Conservation (phyloP, 1,140 invertebrate genomes). For the Proales similis region DNA sequence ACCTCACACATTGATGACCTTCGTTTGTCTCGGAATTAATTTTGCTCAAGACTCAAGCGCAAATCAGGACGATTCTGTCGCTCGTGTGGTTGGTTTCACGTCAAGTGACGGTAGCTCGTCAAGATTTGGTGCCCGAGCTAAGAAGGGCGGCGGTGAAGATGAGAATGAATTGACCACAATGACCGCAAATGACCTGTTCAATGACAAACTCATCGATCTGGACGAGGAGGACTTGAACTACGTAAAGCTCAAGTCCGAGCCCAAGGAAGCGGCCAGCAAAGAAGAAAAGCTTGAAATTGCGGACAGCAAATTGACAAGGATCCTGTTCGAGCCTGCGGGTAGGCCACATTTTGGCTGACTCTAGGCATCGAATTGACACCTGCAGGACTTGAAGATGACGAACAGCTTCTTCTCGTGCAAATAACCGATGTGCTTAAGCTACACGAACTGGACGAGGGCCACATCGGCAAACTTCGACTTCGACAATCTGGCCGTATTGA, state of each 20-base stretch:
- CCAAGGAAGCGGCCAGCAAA: not conserved
- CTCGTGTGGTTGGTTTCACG: conserved; percentile 2
- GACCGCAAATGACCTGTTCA: too few relatives aligned
- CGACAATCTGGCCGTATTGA: conserved; percentile 26
- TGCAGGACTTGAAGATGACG: not conserved
- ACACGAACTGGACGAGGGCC: conserved; percentile 13
- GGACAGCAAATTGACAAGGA: conserved; percentile 19
- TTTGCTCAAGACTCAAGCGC: not conserved
- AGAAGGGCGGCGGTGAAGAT: not conserved
- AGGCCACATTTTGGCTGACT: not conserved
- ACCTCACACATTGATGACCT: not conserved
- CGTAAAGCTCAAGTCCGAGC: not conserved
- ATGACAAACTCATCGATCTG: too few relatives aligned
- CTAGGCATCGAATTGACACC: not conserved
- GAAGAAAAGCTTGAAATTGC: not conserved
- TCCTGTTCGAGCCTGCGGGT: conserved; percentile 1
- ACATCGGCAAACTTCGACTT: conserved; percentile 23
- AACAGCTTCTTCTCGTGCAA: conserved; percentile 10
- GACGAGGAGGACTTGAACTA: too few relatives aligned
- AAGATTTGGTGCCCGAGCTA: not conserved
- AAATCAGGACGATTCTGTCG: conserved; percentile 7
- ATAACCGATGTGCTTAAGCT: conserved; percentile 18
- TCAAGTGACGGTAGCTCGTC: conserved; percentile 2
- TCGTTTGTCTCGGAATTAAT: not conserved
- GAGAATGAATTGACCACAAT: not conserved